phyloP scores from a whole-genome alignment of 2,113 vertebrate genomes.

The Puma concolor region DNA sequence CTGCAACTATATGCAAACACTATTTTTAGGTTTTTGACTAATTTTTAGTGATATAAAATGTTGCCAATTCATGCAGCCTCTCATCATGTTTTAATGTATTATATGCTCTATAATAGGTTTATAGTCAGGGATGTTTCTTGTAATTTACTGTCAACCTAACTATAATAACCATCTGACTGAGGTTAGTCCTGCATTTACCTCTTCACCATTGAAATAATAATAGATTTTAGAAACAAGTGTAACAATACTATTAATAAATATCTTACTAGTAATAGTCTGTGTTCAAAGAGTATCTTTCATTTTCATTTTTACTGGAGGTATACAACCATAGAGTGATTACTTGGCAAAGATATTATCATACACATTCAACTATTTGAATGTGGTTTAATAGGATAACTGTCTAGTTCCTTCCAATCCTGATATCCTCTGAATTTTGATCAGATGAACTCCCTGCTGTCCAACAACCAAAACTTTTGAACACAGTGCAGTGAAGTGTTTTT shows the following conservation, averaged over 20 bases:
- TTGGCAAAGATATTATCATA: background rate
- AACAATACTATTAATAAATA: slow-evolving; percentile 71
- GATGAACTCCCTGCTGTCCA: background rate
- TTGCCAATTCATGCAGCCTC: background rate
- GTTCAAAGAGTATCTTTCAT: slow-evolving; percentile 12
- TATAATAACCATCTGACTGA: background rate
- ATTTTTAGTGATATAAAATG: background rate
- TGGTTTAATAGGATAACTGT: background rate
- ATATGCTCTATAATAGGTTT: background rate
- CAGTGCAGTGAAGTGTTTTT: background rate
- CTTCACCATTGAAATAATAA: slow-evolving; percentile 33
- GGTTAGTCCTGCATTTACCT: slow-evolving; percentile 44
- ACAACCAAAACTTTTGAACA: background rate
- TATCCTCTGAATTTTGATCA: background rate
- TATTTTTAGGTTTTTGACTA: background rate
- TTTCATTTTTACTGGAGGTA: background rate
- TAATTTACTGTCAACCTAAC: background rate
- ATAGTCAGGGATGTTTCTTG: background rate
- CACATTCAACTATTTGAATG: background rate
- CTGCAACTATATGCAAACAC: slow-evolving; percentile 3
- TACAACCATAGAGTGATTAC: background rate
- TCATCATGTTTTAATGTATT: background rate
- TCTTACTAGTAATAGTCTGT: background rate
- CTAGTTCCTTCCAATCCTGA: background rate
- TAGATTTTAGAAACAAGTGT: slow-evolving; percentile 55